phyloP scores from a whole-genome alignment of 2,888 invertebrate genomes.

The Chaitophorus viminalis region DNA sequence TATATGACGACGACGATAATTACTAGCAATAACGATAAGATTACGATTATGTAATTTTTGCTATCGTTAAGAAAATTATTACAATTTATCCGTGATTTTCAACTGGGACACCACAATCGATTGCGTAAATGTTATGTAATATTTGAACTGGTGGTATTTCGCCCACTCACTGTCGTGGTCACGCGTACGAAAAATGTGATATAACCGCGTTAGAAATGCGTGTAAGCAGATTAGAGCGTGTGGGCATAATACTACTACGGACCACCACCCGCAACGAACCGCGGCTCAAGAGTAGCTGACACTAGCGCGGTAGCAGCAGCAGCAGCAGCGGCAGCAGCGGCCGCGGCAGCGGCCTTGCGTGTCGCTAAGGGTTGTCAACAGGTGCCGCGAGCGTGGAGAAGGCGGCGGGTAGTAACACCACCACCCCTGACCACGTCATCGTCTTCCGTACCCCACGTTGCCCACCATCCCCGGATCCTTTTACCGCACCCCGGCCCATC shows the following conservation, averaged over 20 bases:
- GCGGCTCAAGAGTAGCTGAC: constrained; percentile 46
- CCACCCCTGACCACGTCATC: not conserved
- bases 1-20: too few relatives aligned
- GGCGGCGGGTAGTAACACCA: not conserved
- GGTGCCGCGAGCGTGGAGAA: constrained; percentile 50
- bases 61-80: too few relatives aligned
- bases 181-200: not conserved
- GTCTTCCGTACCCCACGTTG: not conserved
- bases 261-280: constrained; percentile 51
- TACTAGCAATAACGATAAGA: too few relatives aligned
- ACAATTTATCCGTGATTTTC: not conserved
- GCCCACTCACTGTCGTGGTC: not conserved
- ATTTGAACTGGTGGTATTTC: not conserved
- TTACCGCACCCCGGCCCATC: too few relatives aligned
- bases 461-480: too few relatives aligned
- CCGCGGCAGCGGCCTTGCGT: constrained; percentile 26
- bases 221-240: not conserved
- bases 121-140: not conserved
- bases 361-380: constrained; percentile 59
- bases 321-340: constrained; percentile 16
- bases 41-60: too few relatives aligned
- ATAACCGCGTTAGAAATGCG: not conserved
- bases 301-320: not conserved
- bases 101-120: too few relatives aligned
- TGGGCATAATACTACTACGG: not conserved